A percentile compares a stretch with the other conserved stretches of the same genome.
Evolutionary conservation across 2,797 vertebrate genomes (phyloP).

Genomic region (Chloroceryle inda): DNA sequence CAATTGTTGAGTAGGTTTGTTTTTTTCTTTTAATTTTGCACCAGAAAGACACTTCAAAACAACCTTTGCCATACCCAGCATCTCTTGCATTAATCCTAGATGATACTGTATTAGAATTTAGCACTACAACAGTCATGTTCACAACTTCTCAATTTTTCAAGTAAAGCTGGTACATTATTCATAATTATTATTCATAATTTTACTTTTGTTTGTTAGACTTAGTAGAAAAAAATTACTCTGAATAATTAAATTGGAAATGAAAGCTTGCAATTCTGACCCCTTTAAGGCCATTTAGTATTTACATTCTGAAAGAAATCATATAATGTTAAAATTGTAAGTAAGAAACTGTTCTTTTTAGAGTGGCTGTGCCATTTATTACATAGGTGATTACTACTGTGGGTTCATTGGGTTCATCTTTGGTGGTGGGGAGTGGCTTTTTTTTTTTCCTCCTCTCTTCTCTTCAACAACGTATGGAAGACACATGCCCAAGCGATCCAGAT

Average conservation of each 20-base stretch:
- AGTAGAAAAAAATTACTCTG: not conserved
- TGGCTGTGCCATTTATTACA: not conserved
- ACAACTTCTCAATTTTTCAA: not conserved
- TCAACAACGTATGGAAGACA: not conserved
- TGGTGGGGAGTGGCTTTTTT: rapidly evolving
- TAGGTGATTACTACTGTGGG: not conserved
- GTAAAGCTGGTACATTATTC: not conserved
- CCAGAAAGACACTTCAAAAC: not conserved
- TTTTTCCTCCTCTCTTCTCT: not conserved
- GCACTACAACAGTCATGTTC: not conserved
- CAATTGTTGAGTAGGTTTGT: not conserved
- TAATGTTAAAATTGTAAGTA: not conserved
- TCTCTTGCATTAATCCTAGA: not conserved
- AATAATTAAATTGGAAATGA: not conserved
- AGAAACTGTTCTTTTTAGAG: not conserved
- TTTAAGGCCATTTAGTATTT: not conserved
- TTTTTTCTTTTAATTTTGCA: not conserved
- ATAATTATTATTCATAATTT: not conserved
- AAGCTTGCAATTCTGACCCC: not conserved
- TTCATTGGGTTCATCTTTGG: not conserved
- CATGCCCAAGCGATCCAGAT: not conserved
- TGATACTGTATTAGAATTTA: not conserved
- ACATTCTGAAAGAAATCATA: not conserved
- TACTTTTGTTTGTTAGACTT: not conserved
- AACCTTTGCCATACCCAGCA: not conserved